Conservation (phyloP, 1,140 invertebrate genomes). For the Varroa destructor region DNA sequence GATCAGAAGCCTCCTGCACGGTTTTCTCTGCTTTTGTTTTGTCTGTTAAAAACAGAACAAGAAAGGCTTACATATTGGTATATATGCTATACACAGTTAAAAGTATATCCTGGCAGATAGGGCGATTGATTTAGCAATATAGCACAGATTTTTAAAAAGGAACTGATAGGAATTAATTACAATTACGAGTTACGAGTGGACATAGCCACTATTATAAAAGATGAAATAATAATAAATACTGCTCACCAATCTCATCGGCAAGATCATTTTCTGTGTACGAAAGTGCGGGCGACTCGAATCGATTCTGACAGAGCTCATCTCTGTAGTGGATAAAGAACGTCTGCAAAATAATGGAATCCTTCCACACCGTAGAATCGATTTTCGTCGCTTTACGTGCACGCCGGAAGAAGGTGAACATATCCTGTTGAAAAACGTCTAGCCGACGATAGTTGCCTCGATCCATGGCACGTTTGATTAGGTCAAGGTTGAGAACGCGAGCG, state of each 20-base stretch:
- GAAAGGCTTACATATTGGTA: neutral
- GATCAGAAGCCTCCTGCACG: constrained; percentile 30
- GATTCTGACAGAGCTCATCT: constrained; percentile 56
- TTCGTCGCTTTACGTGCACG: constrained; percentile 68
- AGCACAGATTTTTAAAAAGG: too few species aligned
- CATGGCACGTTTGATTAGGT: constrained; percentile 46
- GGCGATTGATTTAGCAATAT: too few species aligned
- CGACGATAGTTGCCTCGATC: constrained; percentile 71
- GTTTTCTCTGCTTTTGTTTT: constrained; percentile 36
- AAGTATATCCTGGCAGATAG: too few species aligned
- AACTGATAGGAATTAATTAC: too few species aligned
- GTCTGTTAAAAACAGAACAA: neutral
- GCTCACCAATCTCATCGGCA: constrained; percentile 11
- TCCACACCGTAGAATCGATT: constrained; percentile 76
- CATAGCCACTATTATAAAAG: too few species aligned
- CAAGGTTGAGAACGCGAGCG: constrained; percentile 40
- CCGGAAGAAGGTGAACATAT: constrained; percentile 85
- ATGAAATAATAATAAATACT: neutral
- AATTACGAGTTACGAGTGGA: too few species aligned
- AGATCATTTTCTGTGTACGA: constrained; percentile 61
- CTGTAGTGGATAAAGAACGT: constrained; percentile 65
- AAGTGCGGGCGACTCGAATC: constrained; percentile 72
- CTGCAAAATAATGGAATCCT: constrained; percentile 86
- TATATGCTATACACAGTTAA: too few species aligned
- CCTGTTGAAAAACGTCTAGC: constrained; percentile 88